Percentiles rank a stretch among this genome's conserved stretches.
Evolutionary conservation across 1,140 invertebrate genomes (phyloP).

Genomic region (Leptoteleia sp.): DNA sequence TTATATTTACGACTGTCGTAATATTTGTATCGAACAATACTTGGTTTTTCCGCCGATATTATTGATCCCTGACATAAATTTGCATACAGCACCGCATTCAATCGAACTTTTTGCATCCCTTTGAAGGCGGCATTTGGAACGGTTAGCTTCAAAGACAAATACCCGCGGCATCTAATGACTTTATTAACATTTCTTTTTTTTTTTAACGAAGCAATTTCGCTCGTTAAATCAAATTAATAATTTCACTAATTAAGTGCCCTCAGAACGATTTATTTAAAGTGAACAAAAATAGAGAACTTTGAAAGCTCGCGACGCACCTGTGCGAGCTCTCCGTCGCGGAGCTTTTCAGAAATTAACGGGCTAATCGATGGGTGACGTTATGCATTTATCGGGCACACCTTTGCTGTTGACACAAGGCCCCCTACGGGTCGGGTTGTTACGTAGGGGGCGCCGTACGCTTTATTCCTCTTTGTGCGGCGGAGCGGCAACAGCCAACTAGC

Average conservation of each 20-base stretch:
- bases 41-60: too few species aligned
- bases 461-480: slow-evolving; percentile 32
- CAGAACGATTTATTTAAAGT: slow-evolving; percentile 2
- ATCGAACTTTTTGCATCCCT: too few species aligned
- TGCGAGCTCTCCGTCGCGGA: background rate
- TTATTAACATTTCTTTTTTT: slow-evolving; percentile 16
- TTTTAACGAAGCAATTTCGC: slow-evolving; percentile 19
- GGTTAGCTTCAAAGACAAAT: slow-evolving; percentile 11
- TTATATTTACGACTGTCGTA: too few species aligned
- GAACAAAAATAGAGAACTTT: slow-evolving; percentile 1
- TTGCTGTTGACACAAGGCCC: slow-evolving; percentile 41
- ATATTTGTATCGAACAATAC: too few species aligned
- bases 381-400: slow-evolving; percentile 45
- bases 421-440: background rate
- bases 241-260: slow-evolving; percentile 21
- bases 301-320: too few species aligned
- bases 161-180: background rate
- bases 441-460: slow-evolving; percentile 7
- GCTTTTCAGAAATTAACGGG: slow-evolving; percentile 52
- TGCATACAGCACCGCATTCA: too few species aligned
- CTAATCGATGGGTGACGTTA: slow-evolving; percentile 60
- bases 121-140: slow-evolving; percentile 9
- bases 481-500: slow-evolving; percentile 27
- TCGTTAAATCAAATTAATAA: slow-evolving; percentile 25
- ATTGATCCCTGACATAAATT: too few species aligned